Evolutionary conservation across 2,797 vertebrate genomes (phyloP).

Genomic region (Dipus sagitta): DNA sequence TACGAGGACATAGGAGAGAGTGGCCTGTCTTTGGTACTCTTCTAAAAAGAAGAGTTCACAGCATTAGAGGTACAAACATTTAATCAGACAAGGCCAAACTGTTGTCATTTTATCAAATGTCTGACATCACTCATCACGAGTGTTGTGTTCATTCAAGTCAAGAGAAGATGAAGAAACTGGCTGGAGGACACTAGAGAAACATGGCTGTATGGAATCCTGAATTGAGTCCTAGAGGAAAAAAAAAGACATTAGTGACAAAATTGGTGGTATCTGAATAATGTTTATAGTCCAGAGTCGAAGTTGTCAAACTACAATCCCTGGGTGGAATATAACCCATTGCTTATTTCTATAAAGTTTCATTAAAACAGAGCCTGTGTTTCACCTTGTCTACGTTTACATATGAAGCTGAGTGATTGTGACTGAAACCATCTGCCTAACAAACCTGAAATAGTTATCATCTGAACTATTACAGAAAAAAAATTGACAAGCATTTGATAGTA

Average conservation of each 20-base stretch:
- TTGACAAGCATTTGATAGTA: neutral
- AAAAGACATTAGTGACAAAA: neutral
- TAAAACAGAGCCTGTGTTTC: neutral
- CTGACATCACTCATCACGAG: neutral
- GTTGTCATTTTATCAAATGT: neutral
- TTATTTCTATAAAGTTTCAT: slow-evolving; percentile 4
- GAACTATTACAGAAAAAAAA: neutral
- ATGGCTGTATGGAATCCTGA: neutral
- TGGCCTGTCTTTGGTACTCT: neutral
- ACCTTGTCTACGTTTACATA: neutral
- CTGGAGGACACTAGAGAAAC: neutral
- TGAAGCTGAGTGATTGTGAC: neutral
- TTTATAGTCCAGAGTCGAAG: neutral
- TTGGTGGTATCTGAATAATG: neutral
- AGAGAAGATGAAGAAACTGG: neutral
- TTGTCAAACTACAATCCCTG: neutral
- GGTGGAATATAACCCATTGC: neutral
- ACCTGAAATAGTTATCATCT: slow-evolving; percentile 36
- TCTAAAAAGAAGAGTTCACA: neutral
- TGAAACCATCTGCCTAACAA: neutral
- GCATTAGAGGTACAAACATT: neutral
- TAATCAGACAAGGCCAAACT: neutral
- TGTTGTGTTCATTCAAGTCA: neutral
- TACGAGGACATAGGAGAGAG: neutral
- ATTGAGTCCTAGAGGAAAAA: neutral